These are phyloP conservation scores for Aphodius granarius DNA, from an alignment of 2,888 invertebrate genomes.

Conservation along the genomic window DNA sequence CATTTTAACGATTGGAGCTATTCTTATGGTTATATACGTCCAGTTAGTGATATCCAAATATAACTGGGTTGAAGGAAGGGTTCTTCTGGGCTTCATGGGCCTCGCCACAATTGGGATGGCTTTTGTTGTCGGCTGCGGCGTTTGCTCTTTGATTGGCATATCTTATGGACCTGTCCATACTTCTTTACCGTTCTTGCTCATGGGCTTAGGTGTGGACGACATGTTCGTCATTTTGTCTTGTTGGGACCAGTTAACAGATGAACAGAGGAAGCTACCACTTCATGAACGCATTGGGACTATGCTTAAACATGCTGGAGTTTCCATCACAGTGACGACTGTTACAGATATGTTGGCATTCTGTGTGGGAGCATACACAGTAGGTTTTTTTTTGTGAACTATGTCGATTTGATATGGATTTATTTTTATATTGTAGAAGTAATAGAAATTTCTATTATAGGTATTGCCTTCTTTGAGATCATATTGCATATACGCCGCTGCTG, in stretches of 20 bases:
- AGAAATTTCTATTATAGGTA: slow-evolving; percentile 62
- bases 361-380: slow-evolving; percentile 75
- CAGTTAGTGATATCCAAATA: slow-evolving; percentile 71
- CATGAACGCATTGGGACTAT: slow-evolving; percentile 69
- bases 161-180: slow-evolving; percentile 82
- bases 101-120: slow-evolving; percentile 74
- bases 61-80: slow-evolving; percentile 74
- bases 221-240: slow-evolving; percentile 84
- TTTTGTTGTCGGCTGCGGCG: slow-evolving; percentile 69
- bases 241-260: slow-evolving; percentile 66
- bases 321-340: slow-evolving; percentile 80
- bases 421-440: too few species aligned
- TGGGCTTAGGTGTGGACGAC: slow-evolving; percentile 81
- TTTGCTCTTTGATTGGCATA: slow-evolving; percentile 71
- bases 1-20: slow-evolving; percentile 67
- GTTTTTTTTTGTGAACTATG: slow-evolving; percentile 33
- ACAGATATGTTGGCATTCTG: slow-evolving; percentile 81
- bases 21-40: slow-evolving; percentile 75
- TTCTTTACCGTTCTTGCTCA: slow-evolving; percentile 76
- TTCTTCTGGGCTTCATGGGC: slow-evolving; percentile 69
- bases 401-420: not conserved
- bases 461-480: slow-evolving; percentile 80
- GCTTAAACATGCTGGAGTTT: slow-evolving; percentile 79
- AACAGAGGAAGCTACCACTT: slow-evolving; percentile 58
- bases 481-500: slow-evolving; percentile 78